These are phyloP conservation scores for Zophobas morio DNA, from an alignment of 1,140 invertebrate genomes.

Conservation along the genomic window DNA sequence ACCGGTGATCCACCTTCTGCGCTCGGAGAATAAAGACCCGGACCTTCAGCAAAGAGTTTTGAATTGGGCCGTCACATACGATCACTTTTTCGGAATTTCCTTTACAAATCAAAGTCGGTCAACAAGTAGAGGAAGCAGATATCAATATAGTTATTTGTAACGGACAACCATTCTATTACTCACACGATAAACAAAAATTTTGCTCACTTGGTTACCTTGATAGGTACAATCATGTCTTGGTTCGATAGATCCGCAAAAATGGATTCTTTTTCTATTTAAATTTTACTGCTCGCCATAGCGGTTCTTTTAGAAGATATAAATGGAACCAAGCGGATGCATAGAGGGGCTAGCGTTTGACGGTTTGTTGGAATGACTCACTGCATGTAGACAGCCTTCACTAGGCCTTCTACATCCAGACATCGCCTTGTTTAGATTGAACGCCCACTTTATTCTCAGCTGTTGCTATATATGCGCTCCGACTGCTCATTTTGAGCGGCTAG, in stretches of 20 bases:
- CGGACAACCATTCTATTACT: no score
- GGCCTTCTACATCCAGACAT: slow-evolving; percentile 49
- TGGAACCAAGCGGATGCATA: slow-evolving; percentile 23
- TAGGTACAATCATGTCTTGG: no score
- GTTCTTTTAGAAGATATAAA: slow-evolving; percentile 40
- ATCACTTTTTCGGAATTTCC: no score
- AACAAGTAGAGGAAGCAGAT: no score
- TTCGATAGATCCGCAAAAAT: no score
- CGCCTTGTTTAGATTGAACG: slow-evolving; percentile 50
- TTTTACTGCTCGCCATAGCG: not conserved
- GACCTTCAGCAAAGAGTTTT: no score
- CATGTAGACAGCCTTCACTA: slow-evolving; percentile 50
- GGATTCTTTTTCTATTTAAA: no score
- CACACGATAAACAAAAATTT: no score
- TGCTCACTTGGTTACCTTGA: no score
- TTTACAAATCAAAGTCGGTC: no score
- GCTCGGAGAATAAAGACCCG: not conserved
- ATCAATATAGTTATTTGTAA: no score
- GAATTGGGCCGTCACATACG: no score
- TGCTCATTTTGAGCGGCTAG: slow-evolving; percentile 5
- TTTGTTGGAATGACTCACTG: slow-evolving; percentile 43
- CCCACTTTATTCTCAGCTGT: slow-evolving; percentile 51
- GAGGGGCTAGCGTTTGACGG: slow-evolving; percentile 34
- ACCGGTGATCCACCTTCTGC: not conserved
- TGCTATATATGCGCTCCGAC: slow-evolving; percentile 31